A percentile compares a stretch with the other conserved stretches of the same genome.
These are phyloP conservation scores for Epinephelus lanceolatus DNA, from an alignment of 2,113 vertebrate genomes.

Conservation along the genomic window DNA sequence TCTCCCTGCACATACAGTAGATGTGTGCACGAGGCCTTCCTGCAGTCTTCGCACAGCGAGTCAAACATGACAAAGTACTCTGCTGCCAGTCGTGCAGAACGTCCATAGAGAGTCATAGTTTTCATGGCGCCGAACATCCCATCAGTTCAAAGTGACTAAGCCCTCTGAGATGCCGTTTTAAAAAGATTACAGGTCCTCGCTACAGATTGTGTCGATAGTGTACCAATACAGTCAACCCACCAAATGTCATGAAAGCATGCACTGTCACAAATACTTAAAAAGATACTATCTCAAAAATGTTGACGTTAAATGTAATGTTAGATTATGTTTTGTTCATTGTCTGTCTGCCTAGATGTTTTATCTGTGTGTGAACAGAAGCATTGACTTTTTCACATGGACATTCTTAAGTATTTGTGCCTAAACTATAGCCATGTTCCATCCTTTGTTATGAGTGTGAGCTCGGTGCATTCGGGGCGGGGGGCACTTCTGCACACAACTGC, in stretches of 20 bases:
- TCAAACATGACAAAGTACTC: conserved; percentile 25
- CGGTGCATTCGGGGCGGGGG: conserved; percentile 38
- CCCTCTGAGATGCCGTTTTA: conserved; percentile 59
- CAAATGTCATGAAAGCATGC: conserved; percentile 87
- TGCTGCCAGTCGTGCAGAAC: conserved; percentile 17
- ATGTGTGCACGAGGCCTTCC: conserved; percentile 29
- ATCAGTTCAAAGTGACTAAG: conserved; percentile 76
- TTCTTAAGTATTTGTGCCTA: conserved; percentile 92
- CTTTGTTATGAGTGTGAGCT: conserved; percentile 72
- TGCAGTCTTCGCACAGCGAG: conserved; percentile 3
- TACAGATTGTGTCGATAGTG: conserved; percentile 79
- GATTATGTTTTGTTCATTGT: conserved; percentile 87
- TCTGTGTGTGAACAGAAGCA: conserved; percentile 86
- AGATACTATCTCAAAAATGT: conserved; percentile 84
- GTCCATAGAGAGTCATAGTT: conserved; percentile 39
- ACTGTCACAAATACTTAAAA: conserved; percentile 87
- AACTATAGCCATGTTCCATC: conserved; percentile 88
- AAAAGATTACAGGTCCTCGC: conserved; percentile 67
- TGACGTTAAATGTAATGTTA: conserved; percentile 90
- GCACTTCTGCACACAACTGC: conserved; percentile 70
- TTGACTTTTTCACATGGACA: conserved; percentile 85
- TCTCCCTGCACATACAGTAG: conserved; percentile 23
- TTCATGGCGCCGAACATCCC: conserved; percentile 43
- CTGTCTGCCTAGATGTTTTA: conserved; percentile 89
- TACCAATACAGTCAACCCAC: conserved; percentile 80